Evolutionary conservation across 2,797 vertebrate genomes (phyloP).

Genomic region (Melanotaenia maccullochi): DNA sequence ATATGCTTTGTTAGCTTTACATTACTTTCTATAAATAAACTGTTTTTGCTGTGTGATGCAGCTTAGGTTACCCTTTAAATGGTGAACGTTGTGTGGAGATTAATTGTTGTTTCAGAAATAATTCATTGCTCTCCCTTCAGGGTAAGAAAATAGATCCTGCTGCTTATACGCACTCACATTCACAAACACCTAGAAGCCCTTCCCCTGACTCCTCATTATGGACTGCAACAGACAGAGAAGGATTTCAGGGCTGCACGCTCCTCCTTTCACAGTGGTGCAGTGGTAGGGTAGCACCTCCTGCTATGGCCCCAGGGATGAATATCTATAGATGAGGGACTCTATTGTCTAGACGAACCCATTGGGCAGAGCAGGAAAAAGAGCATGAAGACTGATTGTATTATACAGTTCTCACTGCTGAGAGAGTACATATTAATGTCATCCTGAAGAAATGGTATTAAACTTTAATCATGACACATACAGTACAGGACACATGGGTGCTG

Average conservation of each 20-base stretch:
- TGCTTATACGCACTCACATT: constrained; percentile 1
- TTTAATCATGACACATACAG: constrained; percentile 44
- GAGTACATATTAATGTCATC: constrained; percentile 31
- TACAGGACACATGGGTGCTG: background rate
- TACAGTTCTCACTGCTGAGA: constrained; percentile 25
- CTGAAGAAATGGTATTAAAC: constrained; percentile 47
- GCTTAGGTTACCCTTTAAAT: background rate
- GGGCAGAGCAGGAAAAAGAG: constrained; percentile 32
- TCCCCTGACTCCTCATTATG: constrained; percentile 74
- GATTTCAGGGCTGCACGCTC: constrained; percentile 47
- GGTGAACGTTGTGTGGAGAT: constrained; percentile 30
- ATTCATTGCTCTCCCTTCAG: constrained; percentile 26
- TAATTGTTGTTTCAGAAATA: constrained; percentile 37
- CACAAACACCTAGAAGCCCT: constrained; percentile 27
- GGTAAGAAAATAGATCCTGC: constrained; percentile 49
- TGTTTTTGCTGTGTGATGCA: background rate
- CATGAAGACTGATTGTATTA: constrained; percentile 71
- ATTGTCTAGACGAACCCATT: constrained; percentile 66
- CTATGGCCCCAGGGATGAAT: constrained; percentile 65
- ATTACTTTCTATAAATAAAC: constrained; percentile 19
- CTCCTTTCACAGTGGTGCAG: constrained; percentile 24
- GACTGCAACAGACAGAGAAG: constrained; percentile 41
- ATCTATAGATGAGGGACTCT: constrained; percentile 43
- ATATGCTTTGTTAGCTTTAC: background rate
- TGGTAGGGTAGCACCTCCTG: constrained; percentile 32